phyloP scores from a whole-genome alignment of 1,140 invertebrate species.

The Megalopta genalis region DNA sequence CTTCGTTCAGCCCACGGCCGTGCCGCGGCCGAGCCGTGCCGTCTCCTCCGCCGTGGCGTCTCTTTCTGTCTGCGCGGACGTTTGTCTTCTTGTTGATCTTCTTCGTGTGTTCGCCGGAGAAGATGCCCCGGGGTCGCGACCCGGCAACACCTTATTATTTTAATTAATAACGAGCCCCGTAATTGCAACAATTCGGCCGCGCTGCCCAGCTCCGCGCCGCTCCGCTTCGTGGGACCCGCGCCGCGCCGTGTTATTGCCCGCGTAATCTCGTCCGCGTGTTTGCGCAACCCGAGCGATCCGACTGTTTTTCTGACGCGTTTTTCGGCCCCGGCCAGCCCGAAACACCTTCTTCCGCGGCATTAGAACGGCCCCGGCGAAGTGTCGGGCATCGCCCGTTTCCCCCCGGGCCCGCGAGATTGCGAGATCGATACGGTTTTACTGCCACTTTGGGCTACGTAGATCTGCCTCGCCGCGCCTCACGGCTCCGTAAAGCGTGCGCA shows the following conservation, averaged over 20 bases:
- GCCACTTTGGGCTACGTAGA: no score
- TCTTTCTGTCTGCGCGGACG: constrained; percentile 13
- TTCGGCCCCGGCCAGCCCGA: no score
- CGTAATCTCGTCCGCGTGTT: background rate
- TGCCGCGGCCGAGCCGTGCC: background rate
- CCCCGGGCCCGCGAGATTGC: no score
- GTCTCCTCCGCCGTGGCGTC: constrained; percentile 1
- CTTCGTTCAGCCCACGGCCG: no score
- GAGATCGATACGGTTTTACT: no score
- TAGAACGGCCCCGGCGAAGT: no score
- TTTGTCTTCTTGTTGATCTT: constrained; percentile 30
- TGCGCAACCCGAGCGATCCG: background rate
- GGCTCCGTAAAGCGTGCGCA: no score
- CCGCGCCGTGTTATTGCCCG: background rate
- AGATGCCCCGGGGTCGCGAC: constrained; percentile 45
- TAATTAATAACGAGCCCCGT: constrained; percentile 42
- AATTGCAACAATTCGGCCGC: background rate
- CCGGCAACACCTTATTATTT: constrained; percentile 55
- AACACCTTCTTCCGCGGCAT: no score
- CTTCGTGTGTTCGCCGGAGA: background rate
- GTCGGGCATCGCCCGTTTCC: no score
- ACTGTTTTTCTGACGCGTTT: no score
- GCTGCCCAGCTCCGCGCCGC: background rate
- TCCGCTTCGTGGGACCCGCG: background rate
- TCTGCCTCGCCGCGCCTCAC: no score